Evolutionary conservation across 2,888 invertebrate species (phyloP).

Genomic region (Hirtodrosophila duncani): DNA sequence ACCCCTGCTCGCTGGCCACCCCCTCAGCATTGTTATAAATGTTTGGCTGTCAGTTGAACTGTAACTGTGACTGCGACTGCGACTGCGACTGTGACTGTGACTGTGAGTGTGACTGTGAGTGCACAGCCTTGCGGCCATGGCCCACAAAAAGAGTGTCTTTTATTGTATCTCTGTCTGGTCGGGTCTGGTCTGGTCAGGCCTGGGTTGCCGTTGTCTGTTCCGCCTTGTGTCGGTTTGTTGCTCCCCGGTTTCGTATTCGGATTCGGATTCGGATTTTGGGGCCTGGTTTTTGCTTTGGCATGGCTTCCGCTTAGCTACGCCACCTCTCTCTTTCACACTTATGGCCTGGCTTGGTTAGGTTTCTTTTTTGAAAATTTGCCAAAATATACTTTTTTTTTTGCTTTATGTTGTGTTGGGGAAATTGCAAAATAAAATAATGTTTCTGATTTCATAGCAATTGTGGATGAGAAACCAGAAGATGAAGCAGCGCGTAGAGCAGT

Average conservation of each 20-base stretch:
- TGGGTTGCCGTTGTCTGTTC: not conserved
- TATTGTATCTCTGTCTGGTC: slow-evolving; percentile 25
- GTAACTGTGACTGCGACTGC: too few relatives aligned
- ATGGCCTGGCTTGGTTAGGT: too few relatives aligned
- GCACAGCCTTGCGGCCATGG: slow-evolving; percentile 53
- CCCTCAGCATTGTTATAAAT: slow-evolving; percentile 58
- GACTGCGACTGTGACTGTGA: slow-evolving; percentile 27
- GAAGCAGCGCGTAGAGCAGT: slow-evolving; percentile 22
- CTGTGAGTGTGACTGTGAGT: slow-evolving; percentile 3
- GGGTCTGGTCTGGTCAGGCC: not conserved
- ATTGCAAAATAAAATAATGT: slow-evolving; percentile 71
- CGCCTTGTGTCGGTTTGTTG: slow-evolving; percentile 34
- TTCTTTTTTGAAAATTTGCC: slow-evolving; percentile 64
- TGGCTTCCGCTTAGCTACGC: slow-evolving; percentile 38
- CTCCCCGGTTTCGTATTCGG: slow-evolving; percentile 31
- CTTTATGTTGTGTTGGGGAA: slow-evolving; percentile 38
- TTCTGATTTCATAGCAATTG: slow-evolving; percentile 57
- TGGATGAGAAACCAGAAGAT: not conserved
- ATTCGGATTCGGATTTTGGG: slow-evolving; percentile 26
- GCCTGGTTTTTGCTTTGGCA: slow-evolving; percentile 29
- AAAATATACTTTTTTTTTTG: slow-evolving; percentile 38
- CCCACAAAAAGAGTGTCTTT: slow-evolving; percentile 29
- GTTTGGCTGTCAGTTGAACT: slow-evolving; percentile 60
- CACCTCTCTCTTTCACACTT: slow-evolving; percentile 10
- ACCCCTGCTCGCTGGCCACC: slow-evolving; percentile 6